phyloP scores from a whole-genome alignment of 1,140 invertebrate species.

The Yoshiicerus persimilis region DNA sequence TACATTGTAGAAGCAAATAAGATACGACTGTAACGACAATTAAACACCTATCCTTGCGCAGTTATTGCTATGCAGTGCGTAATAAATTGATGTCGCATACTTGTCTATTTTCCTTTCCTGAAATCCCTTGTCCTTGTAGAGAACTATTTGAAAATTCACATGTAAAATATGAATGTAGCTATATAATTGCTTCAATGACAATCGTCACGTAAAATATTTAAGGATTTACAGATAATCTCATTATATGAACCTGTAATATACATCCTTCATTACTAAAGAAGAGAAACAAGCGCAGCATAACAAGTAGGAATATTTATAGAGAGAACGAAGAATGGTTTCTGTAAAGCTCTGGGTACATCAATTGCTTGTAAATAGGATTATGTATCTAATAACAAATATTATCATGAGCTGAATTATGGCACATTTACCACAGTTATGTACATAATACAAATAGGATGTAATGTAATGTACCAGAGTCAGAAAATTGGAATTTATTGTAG shows the following conservation, averaged over 20 bases:
- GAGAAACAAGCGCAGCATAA: background rate
- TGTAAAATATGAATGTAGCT: too few species aligned
- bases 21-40: too few species aligned
- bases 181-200: background rate
- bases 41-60: too few species aligned
- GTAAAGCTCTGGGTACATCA: background rate
- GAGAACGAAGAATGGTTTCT: too few species aligned
- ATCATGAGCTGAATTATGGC: background rate
- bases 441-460: background rate
- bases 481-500: background rate
- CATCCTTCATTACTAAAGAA: background rate
- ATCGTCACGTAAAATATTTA: background rate
- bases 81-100: too few species aligned
- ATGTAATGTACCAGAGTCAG: background rate
- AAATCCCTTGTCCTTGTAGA: too few species aligned
- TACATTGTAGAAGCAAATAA: too few species aligned
- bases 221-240: background rate
- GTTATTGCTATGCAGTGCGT: too few species aligned
- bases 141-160: too few species aligned
- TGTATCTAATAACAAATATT: background rate
- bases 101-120: too few species aligned
- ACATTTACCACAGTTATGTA: background rate
- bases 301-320: too few species aligned
- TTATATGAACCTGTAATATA: background rate
- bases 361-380: background rate